Evolutionary conservation across 2,888 invertebrate genomes (phyloP), one percentile per base, ranked within the genome.

Genomic region (Mimas tiliae): DNA sequence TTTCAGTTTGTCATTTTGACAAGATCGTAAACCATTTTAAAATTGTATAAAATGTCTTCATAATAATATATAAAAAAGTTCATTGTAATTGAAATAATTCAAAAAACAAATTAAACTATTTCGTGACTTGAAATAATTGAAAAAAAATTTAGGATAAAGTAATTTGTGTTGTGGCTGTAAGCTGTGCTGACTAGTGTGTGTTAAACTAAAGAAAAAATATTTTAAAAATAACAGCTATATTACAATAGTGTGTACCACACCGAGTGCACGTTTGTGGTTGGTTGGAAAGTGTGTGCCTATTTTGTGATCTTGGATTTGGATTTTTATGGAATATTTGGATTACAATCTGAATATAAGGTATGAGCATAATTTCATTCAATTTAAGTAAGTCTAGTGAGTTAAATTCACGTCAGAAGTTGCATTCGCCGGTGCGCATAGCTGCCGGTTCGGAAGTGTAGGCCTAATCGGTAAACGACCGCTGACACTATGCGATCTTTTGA

Each of bases 291-390:
- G 58, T 58, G 64, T 64, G 55, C 42, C 16, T 21, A 64, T 64
- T 51, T 48, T 62, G 67, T 67, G 58, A 45, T 48, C 42, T 42
- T 51, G 58, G 50, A 58, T 62, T 88, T 90, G 91, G 90, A 91
- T 91, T 90, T 86, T 72, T 74, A 75, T 72, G 75, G 77, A 84
- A 81, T 76, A 86, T 80, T 83, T 83, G 86, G 83, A 88, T 84
- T 87, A 74, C 77, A 74, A 74, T 70, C 84, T 82, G 87, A 73
- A 78, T 69, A 76, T 82, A 84, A 93, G 93, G 93, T 93, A 83
- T 76, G 74, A 65, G 67, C 69, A 33, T 66, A 62, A 74, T 77
- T 78, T 74, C 69, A 45, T 58, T 42, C 0, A 3, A 63, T 70
- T 63, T 72, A 45, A 51, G 21, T n/a, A 64, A 72, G 72, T 67